Conservation (phyloP, 2,888 invertebrate genomes). For the Drosophila algonquin region DNA sequence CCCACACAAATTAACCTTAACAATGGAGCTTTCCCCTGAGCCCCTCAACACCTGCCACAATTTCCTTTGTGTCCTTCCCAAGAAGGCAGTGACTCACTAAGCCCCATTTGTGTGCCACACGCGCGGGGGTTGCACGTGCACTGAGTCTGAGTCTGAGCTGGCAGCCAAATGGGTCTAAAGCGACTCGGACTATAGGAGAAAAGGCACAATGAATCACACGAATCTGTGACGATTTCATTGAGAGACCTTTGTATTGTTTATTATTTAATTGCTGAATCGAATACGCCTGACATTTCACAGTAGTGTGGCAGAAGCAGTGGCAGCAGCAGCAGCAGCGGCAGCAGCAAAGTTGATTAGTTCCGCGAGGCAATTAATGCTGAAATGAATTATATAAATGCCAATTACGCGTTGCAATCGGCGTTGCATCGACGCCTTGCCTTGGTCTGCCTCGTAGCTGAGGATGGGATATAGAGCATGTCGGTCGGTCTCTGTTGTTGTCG, state of each 20-base stretch:
- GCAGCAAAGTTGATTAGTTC: conserved; percentile 19
- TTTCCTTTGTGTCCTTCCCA: too few relatives aligned
- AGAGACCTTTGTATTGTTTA: conserved; percentile 24
- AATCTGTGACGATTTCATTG: conserved; percentile 4
- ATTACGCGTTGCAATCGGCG: conserved; percentile 38
- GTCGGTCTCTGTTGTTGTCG: conserved; percentile 2
- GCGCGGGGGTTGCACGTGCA: conserved; percentile 22
- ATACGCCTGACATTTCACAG: conserved; percentile 21
- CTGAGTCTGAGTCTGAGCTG: conserved; percentile 33
- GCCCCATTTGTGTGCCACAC: too few relatives aligned
- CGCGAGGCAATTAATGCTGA: conserved; percentile 36
- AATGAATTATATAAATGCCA: conserved; percentile 33
- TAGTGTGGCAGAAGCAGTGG: too few relatives aligned
- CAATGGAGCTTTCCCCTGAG: too few relatives aligned
- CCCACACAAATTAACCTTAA: too few relatives aligned
- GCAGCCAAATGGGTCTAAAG: conserved; percentile 3
- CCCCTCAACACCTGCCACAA: too few relatives aligned
- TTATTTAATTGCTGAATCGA: conserved; percentile 21
- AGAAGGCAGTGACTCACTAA: too few relatives aligned
- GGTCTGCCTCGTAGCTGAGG: neutral
- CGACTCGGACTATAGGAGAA: neutral
- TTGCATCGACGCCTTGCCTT: conserved; percentile 15
- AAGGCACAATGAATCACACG: conserved; percentile 25
- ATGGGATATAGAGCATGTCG: conserved; percentile 29
- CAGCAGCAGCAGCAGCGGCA: too few relatives aligned